phyloP scores from a whole-genome alignment of 2,888 invertebrate genomes.

The Dioctria rufipes region DNA sequence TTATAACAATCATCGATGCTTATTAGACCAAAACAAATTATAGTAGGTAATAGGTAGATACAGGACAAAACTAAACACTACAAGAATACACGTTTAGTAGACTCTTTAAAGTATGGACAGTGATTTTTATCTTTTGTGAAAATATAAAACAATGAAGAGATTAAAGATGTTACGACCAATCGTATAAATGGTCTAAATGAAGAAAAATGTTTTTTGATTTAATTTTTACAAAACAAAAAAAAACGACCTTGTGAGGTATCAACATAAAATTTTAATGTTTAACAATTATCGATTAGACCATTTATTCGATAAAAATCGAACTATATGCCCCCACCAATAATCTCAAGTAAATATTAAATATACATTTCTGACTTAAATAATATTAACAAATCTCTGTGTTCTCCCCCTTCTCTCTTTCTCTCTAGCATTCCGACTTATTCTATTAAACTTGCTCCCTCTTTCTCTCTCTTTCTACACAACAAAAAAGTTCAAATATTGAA shows the following conservation, averaged over 20 bases:
- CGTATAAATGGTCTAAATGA: not conserved
- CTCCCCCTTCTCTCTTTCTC: not conserved
- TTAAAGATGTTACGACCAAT: not conserved
- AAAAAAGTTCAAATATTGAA: constrained; percentile 44
- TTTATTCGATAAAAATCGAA: not conserved
- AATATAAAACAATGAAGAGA: constrained; percentile 34
- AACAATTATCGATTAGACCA: constrained; percentile 24
- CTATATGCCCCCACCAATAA: not conserved
- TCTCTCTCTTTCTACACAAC: constrained; percentile 3
- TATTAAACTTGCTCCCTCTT: not conserved
- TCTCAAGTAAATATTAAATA: constrained; percentile 23
- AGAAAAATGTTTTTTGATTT: not conserved
- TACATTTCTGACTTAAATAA: constrained; percentile 32
- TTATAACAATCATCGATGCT: constrained; percentile 37
- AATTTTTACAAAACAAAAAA: not conserved
- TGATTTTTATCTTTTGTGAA: constrained; percentile 32
- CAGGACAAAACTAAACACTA: constrained; percentile 33
- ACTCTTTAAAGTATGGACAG: constrained; percentile 17
- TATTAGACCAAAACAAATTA: not conserved
- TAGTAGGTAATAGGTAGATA: not conserved
- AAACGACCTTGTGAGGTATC: not conserved
- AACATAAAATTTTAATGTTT: constrained; percentile 22
- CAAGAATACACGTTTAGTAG: constrained; percentile 23
- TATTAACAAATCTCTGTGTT: constrained; percentile 25
- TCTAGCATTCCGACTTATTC: too few relatives aligned